Evolutionary conservation across 2,797 vertebrate genomes (phyloP).

Genomic region (Clarias pachynema): DNA sequence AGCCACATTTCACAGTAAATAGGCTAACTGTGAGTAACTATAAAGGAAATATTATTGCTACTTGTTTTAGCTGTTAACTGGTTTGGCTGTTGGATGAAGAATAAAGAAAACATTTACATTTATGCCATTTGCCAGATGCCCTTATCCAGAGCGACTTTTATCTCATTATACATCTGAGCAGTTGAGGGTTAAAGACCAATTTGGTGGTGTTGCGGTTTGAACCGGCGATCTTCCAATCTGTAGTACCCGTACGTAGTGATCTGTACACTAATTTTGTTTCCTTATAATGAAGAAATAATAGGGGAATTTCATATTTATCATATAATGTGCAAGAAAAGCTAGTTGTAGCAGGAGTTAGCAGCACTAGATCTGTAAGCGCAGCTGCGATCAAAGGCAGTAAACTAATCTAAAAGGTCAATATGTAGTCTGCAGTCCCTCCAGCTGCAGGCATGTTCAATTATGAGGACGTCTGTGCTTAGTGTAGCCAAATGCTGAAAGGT

Average conservation of each 20-base stretch:
- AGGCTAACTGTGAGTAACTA: not conserved
- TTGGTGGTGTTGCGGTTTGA: no score
- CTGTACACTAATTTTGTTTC: no score
- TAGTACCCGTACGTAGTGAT: no score
- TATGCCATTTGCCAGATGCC: no score
- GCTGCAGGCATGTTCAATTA: conserved; percentile 15
- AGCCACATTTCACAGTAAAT: not conserved
- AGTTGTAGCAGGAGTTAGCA: not conserved
- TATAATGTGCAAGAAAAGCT: not conserved
- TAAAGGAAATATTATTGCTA: not conserved
- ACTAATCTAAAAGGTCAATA: conserved; percentile 24
- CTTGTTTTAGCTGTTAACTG: not conserved
- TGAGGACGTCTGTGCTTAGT: not conserved
- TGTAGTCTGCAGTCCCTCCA: conserved; percentile 12
- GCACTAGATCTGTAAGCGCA: not conserved
- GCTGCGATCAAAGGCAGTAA: conserved; percentile 11
- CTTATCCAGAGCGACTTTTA: no score
- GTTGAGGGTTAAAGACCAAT: no score
- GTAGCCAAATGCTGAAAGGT: not conserved
- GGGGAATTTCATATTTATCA: not conserved
- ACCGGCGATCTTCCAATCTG: no score
- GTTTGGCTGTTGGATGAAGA: not conserved
- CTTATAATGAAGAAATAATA: not conserved
- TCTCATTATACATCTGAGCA: no score
- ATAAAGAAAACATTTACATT: no score